These are phyloP conservation scores for Amphiprion percula DNA, from an alignment of 2,113 vertebrate genomes.

Conservation along the genomic window DNA sequence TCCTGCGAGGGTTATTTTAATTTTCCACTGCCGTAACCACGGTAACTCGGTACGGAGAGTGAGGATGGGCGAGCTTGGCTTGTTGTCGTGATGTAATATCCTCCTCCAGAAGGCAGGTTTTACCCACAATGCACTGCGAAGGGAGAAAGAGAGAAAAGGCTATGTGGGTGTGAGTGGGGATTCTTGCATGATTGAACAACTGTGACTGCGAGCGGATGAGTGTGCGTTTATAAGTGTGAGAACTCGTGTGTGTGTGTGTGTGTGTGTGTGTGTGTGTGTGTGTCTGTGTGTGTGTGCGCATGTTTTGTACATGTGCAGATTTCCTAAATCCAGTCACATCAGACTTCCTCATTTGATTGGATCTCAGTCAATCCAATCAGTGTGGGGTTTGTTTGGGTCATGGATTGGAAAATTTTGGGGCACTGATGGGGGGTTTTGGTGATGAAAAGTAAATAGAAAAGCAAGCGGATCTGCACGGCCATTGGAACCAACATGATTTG, in stretches of 20 bases:
- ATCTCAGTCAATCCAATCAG: conserved; percentile 79
- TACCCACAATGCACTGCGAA: conserved; percentile 61
- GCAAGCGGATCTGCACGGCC: conserved; percentile 18
- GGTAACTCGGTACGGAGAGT: conserved; percentile 57
- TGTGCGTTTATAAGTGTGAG: conserved; percentile 7
- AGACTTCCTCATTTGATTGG: conserved; percentile 73
- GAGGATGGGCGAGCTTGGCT: conserved; percentile 22
- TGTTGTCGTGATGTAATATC: conserved; percentile 53
- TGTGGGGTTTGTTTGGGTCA: conserved; percentile 52
- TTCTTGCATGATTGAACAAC: conserved; percentile 38
- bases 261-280: conserved; percentile 2
- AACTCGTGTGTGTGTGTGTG: conserved; percentile 3
- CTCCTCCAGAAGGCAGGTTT: conserved; percentile 61
- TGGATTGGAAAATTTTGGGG: conserved; percentile 13
- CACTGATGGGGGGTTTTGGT: background rate
- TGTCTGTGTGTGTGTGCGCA: background rate
- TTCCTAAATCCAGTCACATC: conserved; percentile 48
- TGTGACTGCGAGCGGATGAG: background rate
- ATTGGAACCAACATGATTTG: conserved; percentile 59
- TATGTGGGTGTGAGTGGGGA: background rate
- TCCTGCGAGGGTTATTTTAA: conserved; percentile 67
- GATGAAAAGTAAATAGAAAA: conserved; percentile 53
- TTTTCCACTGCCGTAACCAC: conserved; percentile 72
- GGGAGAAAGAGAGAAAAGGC: background rate
- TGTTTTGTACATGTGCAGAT: conserved; percentile 5